These are phyloP conservation scores for Drosophila nigrodunni DNA, from an alignment of 1,140 invertebrate genomes.

Conservation along the genomic window DNA sequence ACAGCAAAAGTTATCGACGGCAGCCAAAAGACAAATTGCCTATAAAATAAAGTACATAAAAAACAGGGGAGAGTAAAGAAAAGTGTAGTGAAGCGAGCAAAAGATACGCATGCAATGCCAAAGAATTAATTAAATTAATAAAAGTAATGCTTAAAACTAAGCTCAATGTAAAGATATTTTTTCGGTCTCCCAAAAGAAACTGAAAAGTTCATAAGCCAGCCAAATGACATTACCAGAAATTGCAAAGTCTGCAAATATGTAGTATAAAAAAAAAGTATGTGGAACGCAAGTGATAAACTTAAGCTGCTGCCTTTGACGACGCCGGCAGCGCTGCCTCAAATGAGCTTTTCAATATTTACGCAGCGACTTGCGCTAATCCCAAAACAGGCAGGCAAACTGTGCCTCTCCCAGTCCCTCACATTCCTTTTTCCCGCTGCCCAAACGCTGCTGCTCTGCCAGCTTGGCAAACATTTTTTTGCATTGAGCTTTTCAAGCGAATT, in stretches of 20 bases:
- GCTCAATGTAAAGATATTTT: neutral
- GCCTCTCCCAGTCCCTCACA: conserved; percentile 4
- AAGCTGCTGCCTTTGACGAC: conserved; percentile 21
- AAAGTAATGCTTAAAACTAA: neutral
- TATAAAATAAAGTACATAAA: conserved; percentile 65
- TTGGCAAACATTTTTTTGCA: conserved; percentile 60
- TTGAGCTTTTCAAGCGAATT: conserved; percentile 72
- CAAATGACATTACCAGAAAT: conserved; percentile 21
- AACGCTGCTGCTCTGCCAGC: neutral
- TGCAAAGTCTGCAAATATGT: conserved; percentile 5
- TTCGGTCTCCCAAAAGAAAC: neutral
- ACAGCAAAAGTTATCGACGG: conserved; percentile 53
- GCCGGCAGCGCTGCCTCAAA: conserved; percentile 55
- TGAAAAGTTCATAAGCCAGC: conserved; percentile 14
- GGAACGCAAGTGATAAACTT: conserved; percentile 17
- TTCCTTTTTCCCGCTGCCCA: neutral
- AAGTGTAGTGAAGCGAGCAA: conserved; percentile 28
- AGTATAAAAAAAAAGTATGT: neutral
- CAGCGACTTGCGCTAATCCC: conserved; percentile 69
- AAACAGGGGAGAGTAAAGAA: conserved; percentile 2
- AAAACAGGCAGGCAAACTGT: neutral
- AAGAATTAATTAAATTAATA: conserved; percentile 7
- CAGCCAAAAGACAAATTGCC: conserved; percentile 69
- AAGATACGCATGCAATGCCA: conserved; percentile 21
- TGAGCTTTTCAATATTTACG: conserved; percentile 79